These are phyloP conservation scores for Arctia plantaginis DNA, from an alignment of 2,888 invertebrate genomes.

Conservation along the genomic window DNA sequence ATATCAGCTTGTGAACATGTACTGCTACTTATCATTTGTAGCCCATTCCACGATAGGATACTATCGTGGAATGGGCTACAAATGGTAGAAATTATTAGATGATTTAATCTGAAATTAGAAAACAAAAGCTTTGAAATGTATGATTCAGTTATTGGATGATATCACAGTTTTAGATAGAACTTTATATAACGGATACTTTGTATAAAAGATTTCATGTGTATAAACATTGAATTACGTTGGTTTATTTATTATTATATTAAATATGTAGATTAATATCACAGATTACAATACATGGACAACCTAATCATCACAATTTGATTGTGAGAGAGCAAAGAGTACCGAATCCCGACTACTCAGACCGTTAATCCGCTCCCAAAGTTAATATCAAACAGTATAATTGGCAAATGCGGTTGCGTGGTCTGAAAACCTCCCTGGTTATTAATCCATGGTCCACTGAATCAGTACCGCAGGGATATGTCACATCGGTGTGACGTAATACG, in stretches of 20 bases:
- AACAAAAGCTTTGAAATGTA: background rate
- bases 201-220: background rate
- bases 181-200: background rate
- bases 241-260: background rate
- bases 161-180: background rate
- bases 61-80: background rate
- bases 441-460: constrained; percentile 11
- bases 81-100: background rate
- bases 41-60: no score
- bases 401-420: constrained; percentile 14
- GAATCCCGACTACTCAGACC: background rate
- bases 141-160: background rate
- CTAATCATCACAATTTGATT: background rate
- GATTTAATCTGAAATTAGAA: background rate
- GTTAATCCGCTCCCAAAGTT: constrained; percentile 1
- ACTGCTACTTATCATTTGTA: no score
- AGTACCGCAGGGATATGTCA: constrained; percentile 10
- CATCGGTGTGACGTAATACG: constrained; percentile 1
- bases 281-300: background rate
- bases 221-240: background rate
- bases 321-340: background rate
- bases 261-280: background rate
- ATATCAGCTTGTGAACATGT: background rate
- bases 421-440: constrained; percentile 3
- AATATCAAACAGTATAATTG: constrained; percentile 14